A percentile compares a stretch with the other conserved stretches of the same genome.
phyloP scores from a whole-genome alignment of 1,140 invertebrate species.

The Nasonia vitripennis region DNA sequence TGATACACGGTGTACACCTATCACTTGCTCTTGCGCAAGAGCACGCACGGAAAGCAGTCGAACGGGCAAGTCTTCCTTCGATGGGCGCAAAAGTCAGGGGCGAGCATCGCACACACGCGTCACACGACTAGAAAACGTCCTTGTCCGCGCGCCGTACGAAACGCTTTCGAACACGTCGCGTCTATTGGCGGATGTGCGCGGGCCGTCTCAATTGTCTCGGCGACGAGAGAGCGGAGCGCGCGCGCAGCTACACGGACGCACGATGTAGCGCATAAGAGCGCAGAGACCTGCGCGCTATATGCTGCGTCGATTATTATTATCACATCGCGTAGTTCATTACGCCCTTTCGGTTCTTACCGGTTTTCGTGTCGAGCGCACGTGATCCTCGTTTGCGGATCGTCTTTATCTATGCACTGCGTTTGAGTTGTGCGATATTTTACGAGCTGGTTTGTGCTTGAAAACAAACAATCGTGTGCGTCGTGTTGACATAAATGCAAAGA shows the following conservation, averaged over 20 bases:
- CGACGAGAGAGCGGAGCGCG: neutral
- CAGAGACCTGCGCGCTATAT: neutral
- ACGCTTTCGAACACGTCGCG: slow-evolving; percentile 30
- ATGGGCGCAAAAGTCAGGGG: slow-evolving; percentile 3
- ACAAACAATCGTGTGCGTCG: no score
- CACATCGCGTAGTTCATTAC: neutral
- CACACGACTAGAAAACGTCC: slow-evolving; percentile 11
- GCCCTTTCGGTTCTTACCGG: neutral
- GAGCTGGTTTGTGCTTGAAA: neutral
- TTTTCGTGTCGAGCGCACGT: neutral
- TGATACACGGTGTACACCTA: no score
- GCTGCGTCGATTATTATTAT: no score
- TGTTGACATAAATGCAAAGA: no score
- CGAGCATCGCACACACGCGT: no score
- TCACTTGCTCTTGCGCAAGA: no score
- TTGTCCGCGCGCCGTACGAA: neutral
- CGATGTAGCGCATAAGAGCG: no score
- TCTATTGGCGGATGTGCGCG: slow-evolving; percentile 44
- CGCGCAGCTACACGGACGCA: neutral
- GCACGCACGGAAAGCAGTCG: no score
- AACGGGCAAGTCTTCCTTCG: neutral
- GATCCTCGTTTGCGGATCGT: neutral
- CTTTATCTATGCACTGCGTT: no score
- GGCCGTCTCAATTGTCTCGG: slow-evolving; percentile 46
- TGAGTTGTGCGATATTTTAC: no score